Base-by-base conservation (phyloP, 2,113 vertebrate genomes). In the Zeus faber region DNA sequence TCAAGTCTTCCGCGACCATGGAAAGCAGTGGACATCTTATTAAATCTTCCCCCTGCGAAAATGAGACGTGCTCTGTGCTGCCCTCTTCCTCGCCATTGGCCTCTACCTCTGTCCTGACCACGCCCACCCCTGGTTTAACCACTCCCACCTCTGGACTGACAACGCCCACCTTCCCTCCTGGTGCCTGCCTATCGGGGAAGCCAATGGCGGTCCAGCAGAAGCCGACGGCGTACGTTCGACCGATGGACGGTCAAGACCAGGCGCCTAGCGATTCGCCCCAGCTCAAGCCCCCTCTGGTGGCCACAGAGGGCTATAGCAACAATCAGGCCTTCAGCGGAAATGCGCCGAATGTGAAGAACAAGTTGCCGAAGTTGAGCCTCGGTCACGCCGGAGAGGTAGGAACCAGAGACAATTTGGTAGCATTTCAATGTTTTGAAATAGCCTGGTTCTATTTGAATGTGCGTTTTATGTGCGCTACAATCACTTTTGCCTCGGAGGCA, bases 161-260 rank as follows among this genome's bases (percentile, higher is more conserved):
- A 0, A 89, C 86, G 2, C 95, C 90, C 29, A 97, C 91, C 37
- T 97, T 97, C 62, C 93, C 92, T 17, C 81, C 70, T 68, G 92
- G 67, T 2, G 11, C 33, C 33, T 91, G 89, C 62, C 88, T 96
- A 37, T 92, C 93, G 54, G 91, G 91, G 72, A 97, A 97, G 76
- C 90, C 87, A 2, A 91, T 84, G 11, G 86, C 92, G 61, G 85
- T 91, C 6, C 94, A 95, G 67, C 94, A 97, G 70, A 97, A 97
- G 74, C 94, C 95, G 22, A 97, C 95, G 0, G 94, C 95, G 0
- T 97, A 97, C 10, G 95, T 97, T 23, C 89, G 94, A 49, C 94
- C 95, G 10, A 97, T 97, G 94, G 94, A 97, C 0, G 95, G 95
- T 31, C 94, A 97, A 81, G 95, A 97, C 79, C 94, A 96, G 78